Percentiles rank a stretch among this genome's conserved stretches.
phyloP scores from a whole-genome alignment of 2,113 vertebrate genomes.

The Phasianus colchicus region DNA sequence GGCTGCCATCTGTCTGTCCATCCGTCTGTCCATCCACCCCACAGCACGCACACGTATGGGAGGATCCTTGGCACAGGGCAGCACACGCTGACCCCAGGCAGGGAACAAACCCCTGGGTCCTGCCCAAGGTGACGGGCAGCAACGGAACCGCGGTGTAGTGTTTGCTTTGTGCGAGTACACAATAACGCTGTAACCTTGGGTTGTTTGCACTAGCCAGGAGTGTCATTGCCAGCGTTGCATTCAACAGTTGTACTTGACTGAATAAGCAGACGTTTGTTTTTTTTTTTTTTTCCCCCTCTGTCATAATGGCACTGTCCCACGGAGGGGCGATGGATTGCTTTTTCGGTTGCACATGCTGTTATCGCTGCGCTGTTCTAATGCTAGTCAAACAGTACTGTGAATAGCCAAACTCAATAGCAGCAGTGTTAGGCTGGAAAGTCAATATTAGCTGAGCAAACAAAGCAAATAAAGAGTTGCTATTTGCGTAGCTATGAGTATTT shows the following conservation, averaged over 20 bases:
- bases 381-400: slow-evolving; percentile 88
- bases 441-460: slow-evolving; percentile 96
- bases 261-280: background rate
- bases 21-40: background rate
- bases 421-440: slow-evolving; percentile 87
- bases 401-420: slow-evolving; percentile 87
- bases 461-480: slow-evolving; percentile 87
- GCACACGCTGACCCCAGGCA: background rate
- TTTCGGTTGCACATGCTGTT: slow-evolving; percentile 72
- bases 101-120: background rate
- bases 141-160: background rate
- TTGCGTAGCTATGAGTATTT: slow-evolving; percentile 85
- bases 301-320: slow-evolving; percentile 58
- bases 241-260: slow-evolving; percentile 33
- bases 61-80: background rate
- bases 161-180: background rate
- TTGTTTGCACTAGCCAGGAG: background rate
- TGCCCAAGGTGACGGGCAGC: background rate
- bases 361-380: slow-evolving; percentile 84
- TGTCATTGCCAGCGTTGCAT: background rate
- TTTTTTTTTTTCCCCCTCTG: background rate
- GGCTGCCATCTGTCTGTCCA: background rate
- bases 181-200: background rate
- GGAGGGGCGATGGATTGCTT: slow-evolving; percentile 61
- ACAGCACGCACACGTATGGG: accelerated